Percentiles rank a stretch among this genome's conserved stretches.
Evolutionary conservation across 2,888 invertebrate genomes (phyloP).

Genomic region (Tupiocoris notatus): DNA sequence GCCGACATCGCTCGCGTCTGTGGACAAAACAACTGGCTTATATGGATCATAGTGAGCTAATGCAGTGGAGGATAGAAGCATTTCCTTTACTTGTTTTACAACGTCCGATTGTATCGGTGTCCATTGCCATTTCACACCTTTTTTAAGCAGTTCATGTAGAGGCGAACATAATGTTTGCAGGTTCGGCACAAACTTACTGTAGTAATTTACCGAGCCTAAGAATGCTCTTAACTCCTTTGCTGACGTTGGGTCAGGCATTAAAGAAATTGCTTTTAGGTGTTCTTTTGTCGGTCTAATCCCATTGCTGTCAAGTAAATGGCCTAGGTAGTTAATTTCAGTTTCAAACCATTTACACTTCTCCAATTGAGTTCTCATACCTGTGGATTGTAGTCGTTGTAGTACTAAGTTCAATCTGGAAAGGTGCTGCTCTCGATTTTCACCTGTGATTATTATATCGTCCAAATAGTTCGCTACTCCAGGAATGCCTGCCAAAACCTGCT

Average conservation of each 20-base stretch:
- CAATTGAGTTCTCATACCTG: not conserved
- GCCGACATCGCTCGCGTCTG: no score
- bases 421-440: not conserved
- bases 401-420: not conserved
- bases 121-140: not conserved
- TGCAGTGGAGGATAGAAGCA: not conserved
- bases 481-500: not conserved
- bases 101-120: not conserved
- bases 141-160: not conserved
- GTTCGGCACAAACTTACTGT: not conserved
- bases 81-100: not conserved
- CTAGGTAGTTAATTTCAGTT: not conserved
- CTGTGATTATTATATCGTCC: constrained; percentile 1
- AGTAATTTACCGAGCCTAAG: not conserved
- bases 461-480: not conserved
- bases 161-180: not conserved
- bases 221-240: not conserved
- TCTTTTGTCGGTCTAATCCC: not conserved
- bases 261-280: not conserved
- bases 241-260: not conserved
- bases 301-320: not conserved
- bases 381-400: not conserved
- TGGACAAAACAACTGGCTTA: no score
- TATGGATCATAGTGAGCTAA: not conserved
- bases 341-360: not conserved